Evolutionary conservation across 2,888 invertebrate species (phyloP), one percentile per base, ranked within the genome.

Genomic region (Nephrotoma appendiculata): DNA sequence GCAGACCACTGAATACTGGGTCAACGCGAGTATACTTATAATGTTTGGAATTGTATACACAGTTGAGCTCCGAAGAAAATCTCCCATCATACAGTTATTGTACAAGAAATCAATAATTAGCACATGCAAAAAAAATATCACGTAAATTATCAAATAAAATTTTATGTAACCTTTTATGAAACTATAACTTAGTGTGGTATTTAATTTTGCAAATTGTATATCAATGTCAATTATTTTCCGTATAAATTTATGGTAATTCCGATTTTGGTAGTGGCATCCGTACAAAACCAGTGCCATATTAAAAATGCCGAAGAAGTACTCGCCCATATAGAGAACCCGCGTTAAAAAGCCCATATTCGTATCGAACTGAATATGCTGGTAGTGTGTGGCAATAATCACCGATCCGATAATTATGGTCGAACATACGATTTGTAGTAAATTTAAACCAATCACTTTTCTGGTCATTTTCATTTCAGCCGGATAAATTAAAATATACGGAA

Each of bases 11-110:
- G 87, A 5, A 15, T 87, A 87, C n/a, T 87, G 87, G 1, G 87
- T 87, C 6, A 87, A 41, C 6, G 87, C 71, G 44, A 87, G 42
- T 85, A 86, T 83, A 83, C 71, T 83, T 1, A 87, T 57, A 11
- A 87, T 2, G 83, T 87, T 87, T 41, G 87, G 86, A 15, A 87
- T 86, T 19, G 87, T 87, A n/a, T 86, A 87, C 6, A 87, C 87
- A 15, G 87, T 87, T 12, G 87, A 87, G 41, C 87, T 87, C 1
- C 87, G 85, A 6, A 87, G 12, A 83, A 87, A 87, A 57, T 43
- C 83, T 31, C 6, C 42, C 31, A 19, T 15, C n/a, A 15, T 4
- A 43, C 45, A 44, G 5, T 48, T 41, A 42, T 87, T 87, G 7
- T 87, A 87, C 11, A 71, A 83, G 41, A 86, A 86, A 48, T 87